Conservation (phyloP, 2,797 vertebrate species). For the Nyctalus aviator region DNA sequence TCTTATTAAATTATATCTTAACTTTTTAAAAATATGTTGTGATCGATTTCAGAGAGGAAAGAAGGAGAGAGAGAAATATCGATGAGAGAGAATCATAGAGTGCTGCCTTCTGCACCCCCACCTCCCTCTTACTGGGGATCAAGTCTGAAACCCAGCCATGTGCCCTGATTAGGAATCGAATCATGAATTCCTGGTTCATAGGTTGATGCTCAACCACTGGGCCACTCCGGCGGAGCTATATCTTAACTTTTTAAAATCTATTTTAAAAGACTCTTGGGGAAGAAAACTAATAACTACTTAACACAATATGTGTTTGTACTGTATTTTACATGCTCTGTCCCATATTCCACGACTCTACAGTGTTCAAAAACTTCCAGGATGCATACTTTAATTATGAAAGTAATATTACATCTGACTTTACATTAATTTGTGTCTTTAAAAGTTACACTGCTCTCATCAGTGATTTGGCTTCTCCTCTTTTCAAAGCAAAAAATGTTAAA, state of each 20-base stretch:
- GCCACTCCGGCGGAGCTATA: neutral
- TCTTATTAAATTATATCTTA: constrained; percentile 22
- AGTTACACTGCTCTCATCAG: neutral
- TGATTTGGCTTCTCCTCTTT: constrained; percentile 39
- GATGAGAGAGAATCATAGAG: too few relatives aligned
- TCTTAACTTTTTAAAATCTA: constrained; percentile 12
- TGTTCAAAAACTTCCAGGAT: neutral
- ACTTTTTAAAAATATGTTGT: neutral
- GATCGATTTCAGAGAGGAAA: too few relatives aligned
- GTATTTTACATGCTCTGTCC: constrained; percentile 1
- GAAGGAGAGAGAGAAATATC: too few relatives aligned
- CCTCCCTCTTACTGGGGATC: too few relatives aligned
- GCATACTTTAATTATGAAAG: neutral
- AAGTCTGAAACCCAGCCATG: too few relatives aligned
- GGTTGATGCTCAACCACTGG: too few relatives aligned
- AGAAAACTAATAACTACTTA: constrained; percentile 57
- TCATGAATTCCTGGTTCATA: too few relatives aligned
- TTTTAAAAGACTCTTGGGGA: neutral
- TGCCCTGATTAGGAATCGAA: too few relatives aligned
- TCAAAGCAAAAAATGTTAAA: constrained; percentile 29
- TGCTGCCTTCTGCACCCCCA: too few relatives aligned
- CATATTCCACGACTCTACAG: constrained; percentile 7
- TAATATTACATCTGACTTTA: constrained; percentile 9
- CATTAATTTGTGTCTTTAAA: constrained; percentile 15
- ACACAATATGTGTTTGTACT: neutral